phyloP scores from a whole-genome alignment of 2,113 vertebrate species.

The Sorex fumeus region DNA sequence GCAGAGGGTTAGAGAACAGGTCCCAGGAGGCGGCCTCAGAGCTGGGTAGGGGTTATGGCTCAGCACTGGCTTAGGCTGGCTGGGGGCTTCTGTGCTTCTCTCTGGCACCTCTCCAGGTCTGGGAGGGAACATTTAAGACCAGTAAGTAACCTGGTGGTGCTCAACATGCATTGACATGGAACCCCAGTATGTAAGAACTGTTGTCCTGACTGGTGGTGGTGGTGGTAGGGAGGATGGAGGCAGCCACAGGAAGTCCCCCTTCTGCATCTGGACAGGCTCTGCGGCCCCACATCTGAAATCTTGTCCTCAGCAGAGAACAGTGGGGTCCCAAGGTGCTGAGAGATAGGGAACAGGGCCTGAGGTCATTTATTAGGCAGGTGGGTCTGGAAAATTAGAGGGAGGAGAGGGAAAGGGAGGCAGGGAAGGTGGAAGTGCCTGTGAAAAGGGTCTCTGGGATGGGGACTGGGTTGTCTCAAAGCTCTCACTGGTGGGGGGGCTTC shows the following conservation, averaged over 20 bases:
- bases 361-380: neutral
- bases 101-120: neutral
- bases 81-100: neutral
- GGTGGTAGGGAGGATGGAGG: neutral
- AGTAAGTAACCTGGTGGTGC: neutral
- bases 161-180: neutral
- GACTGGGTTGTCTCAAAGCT: neutral
- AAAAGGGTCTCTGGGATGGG: neutral
- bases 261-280: neutral
- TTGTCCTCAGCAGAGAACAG: neutral
- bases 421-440: neutral
- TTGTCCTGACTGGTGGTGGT: neutral
- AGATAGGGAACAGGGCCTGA: neutral
- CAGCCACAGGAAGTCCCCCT: rapidly evolving
- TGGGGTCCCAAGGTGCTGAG: neutral
- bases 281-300: neutral
- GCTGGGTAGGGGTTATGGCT: neutral
- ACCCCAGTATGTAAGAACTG: neutral
- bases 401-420: neutral
- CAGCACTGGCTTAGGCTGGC: neutral
- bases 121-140: neutral
- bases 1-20: neutral
- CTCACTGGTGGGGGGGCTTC: neutral
- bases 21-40: neutral
- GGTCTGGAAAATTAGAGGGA: neutral